Evolutionary conservation across 2,888 invertebrate genomes (phyloP).

Genomic region (Baccha elongata): DNA sequence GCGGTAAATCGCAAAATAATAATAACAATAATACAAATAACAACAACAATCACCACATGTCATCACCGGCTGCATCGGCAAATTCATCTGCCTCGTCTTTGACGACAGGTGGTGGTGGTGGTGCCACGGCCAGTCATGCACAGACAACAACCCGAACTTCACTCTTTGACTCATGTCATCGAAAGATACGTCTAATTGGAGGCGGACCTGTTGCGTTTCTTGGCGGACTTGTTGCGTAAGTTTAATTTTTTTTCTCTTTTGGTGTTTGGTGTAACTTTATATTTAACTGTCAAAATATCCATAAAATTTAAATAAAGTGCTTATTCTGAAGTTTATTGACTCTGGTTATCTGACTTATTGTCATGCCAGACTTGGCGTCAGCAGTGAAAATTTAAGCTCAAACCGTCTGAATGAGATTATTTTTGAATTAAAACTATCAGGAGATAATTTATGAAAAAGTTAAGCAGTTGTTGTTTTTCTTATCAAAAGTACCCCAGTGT

Average conservation of each 20-base stretch:
- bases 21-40: constrained; percentile 68
- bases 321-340: too few relatives aligned
- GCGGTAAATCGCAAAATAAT: constrained; percentile 67
- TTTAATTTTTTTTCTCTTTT: constrained; percentile 73
- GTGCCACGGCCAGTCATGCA: constrained; percentile 35
- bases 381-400: too few relatives aligned
- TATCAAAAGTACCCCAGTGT: background rate
- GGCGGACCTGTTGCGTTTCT: constrained; percentile 87
- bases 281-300: background rate
- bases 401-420: too few relatives aligned
- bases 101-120: constrained; percentile 37
- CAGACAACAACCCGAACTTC: constrained; percentile 84
- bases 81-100: constrained; percentile 67
- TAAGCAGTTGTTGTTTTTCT: background rate
- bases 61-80: constrained; percentile 56
- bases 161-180: constrained; percentile 88
- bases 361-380: too few relatives aligned
- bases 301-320: too few relatives aligned
- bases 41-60: constrained; percentile 69
- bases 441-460: background rate
- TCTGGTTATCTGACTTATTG: too few relatives aligned
- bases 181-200: constrained; percentile 88
- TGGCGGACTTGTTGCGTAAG: constrained; percentile 89
- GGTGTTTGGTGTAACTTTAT: background rate
- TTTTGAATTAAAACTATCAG: too few relatives aligned